Evolutionary conservation across 2,888 invertebrate species (phyloP), one percentile per base, ranked within the genome.

Genomic region (Leptopterna dolabrata): DNA sequence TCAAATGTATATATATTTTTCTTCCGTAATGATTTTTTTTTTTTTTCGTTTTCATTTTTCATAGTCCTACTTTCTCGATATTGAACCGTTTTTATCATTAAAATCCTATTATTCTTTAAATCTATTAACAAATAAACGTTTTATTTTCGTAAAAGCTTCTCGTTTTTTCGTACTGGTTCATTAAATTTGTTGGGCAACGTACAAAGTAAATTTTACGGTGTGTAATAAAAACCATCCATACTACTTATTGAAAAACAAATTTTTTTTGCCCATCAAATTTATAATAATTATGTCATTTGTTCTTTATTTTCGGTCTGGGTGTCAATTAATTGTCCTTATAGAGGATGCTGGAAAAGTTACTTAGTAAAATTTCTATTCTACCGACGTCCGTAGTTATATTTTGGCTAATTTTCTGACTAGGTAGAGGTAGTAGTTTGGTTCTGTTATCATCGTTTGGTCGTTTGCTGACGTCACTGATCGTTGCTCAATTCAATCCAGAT

Each of bases 1-100:
- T 89, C 90, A 88, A 89, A 89, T 90, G 89, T 89, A 89, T 89
- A 90, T 88, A 90, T 91, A 91, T 91, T 91, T 91, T 92, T 92
- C 91, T 91, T 91, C 91, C 19, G 19, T 19, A 7, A 19, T 91
- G 1, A 55, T 55, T 45, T 30, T 47, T 47, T 27, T 41, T 19
- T 19, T 14, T n/a, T 27, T n/a, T n/a, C n/a, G n/a, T n/a, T n/a
- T n/a, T n/a, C n/a, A 14, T 29, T 71, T 41, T 51, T 29, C 51
- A 27, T 81, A 29, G 81, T 81, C 30, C 81, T 55, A 29, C 30
- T 51, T n/a, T 51, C 43, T 51, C 81, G 55, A 47, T 47, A 81
- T 51, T 55, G 24, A 27, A 81, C 55, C 81, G 81, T 55, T 81
- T 81, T 81, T 47, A 30, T 29, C 0, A 76, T 76, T 76, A 24